Base-by-base conservation (phyloP, 2,888 invertebrate genomes). In the Geophilus truncorum region DNA sequence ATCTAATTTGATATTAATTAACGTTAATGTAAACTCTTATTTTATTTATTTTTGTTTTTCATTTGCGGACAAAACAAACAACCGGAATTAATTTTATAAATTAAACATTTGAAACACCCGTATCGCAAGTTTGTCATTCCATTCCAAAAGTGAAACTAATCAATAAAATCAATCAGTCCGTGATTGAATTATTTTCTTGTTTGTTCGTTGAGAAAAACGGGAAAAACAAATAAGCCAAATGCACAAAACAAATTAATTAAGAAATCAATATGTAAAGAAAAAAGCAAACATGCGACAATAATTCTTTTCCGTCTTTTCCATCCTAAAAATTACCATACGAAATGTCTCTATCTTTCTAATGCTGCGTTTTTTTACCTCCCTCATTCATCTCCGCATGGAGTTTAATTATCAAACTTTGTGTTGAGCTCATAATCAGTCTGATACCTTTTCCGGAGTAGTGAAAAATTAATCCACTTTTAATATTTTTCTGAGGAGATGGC, bases 401-500 rank as follows among this genome's bases (percentile, higher is more conserved):
- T 62, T 62, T 62, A 62, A 62, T 62, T 62, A 62, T 25, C 62
- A 62, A 62, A 62, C 62, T 62, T 62, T 62, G 62, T 62, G 62
- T 62, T 62, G 62, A 62, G 62, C 62, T 62, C 62, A 25, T 62
- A 62, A 62, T 62, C 62, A 62, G 62, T 62, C 62, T 62, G 62
- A 62, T 62, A 62, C 62, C 62, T 62, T 62, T 62, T 25, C 62
- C 62, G 62, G 12, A 62, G 62, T 62, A 62, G 62, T 62, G 62
- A 62, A 62, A 62, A 62, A 62, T 62, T 62, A 62, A 62, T 62
- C 62, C 62, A 62, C 62, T 62, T 62, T 62, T 62, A 62, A 62
- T 62, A 62, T 62, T 62, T 62, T 62, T 62, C 62, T 23, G 62
- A 62, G 62, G 62, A 62, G 62, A 62, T 25, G 62, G 62, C 62